Conservation (phyloP, 2,888 invertebrate genomes). For the Pristionchus japonicus region DNA sequence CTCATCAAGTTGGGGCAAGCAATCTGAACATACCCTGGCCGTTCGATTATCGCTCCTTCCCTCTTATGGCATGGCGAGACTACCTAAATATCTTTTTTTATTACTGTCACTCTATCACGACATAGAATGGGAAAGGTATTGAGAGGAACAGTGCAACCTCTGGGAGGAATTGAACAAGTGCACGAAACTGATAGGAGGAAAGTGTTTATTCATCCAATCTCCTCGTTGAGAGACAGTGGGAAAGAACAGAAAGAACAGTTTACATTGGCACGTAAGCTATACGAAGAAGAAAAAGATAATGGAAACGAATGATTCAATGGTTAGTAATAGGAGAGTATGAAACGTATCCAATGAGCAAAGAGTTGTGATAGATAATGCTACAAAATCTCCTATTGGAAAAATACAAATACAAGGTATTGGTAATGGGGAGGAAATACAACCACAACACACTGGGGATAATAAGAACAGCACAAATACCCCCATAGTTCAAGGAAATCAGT, state of each 20-base stretch:
- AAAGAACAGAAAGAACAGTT: neutral
- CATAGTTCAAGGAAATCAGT: neutral
- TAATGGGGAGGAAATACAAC: neutral
- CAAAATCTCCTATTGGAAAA: neutral
- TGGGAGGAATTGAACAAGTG: neutral
- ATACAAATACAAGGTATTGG: neutral
- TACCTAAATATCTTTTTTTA: neutral
- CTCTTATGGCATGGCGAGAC: neutral
- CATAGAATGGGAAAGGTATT: neutral
- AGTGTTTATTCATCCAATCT: neutral
- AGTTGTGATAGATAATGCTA: neutral
- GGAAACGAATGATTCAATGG: too few relatives aligned
- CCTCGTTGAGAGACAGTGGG: neutral
- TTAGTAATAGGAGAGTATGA: too few relatives aligned
- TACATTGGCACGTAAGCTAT: neutral
- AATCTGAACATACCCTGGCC: neutral
- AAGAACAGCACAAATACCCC: too few relatives aligned
- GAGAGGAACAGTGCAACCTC: neutral
- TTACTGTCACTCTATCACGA: neutral
- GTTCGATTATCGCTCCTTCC: neutral
- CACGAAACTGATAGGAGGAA: neutral
- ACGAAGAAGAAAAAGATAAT: too few relatives aligned
- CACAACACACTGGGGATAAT: neutral
- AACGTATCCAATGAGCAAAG: too few relatives aligned
- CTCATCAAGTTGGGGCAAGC: too few relatives aligned